Percentiles rank a stretch among this genome's conserved stretches.
Conservation (phyloP, 1,140 invertebrate species). For the Yoshiicerus persimilis region DNA sequence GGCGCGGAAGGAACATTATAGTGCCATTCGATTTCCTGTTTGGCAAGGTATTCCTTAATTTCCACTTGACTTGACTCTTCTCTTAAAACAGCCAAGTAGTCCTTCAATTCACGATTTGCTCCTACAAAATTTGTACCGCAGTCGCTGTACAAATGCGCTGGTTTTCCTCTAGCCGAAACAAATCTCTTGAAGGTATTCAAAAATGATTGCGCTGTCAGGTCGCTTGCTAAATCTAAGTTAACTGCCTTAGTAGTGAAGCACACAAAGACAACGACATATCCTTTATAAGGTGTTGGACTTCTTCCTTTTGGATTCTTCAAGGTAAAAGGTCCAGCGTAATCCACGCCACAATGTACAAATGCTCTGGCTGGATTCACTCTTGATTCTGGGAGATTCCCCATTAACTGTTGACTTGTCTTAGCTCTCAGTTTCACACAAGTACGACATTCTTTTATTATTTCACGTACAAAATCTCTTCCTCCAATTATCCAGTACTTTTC, state of each 20-base stretch:
- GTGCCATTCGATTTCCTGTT: not conserved
- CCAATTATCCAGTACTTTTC: not conserved
- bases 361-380: too few relatives aligned
- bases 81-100: too few relatives aligned
- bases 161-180: conserved; percentile 50
- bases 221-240: conserved; percentile 52
- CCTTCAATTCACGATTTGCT: conserved; percentile 34
- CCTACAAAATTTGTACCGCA: conserved; percentile 53
- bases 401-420: too few relatives aligned
- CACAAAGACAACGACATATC: conserved; percentile 52
- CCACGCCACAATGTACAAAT: too few relatives aligned
- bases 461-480: not conserved
- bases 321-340: too few relatives aligned
- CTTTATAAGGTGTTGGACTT: conserved; percentile 49
- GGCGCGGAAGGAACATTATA: conserved; percentile 52
- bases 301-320: too few relatives aligned
- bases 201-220: conserved; percentile 51
- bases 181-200: conserved; percentile 51
- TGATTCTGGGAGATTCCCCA: too few relatives aligned
- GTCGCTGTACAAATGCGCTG: conserved; percentile 50
- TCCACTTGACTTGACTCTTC: too few relatives aligned
- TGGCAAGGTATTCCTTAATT: too few relatives aligned
- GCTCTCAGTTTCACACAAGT: conserved; percentile 41
- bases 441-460: too few relatives aligned
- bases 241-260: conserved; percentile 52